These are phyloP conservation scores for Tolypeutes matacus DNA, from an alignment of 2,797 vertebrate species.

Conservation along the genomic window DNA sequence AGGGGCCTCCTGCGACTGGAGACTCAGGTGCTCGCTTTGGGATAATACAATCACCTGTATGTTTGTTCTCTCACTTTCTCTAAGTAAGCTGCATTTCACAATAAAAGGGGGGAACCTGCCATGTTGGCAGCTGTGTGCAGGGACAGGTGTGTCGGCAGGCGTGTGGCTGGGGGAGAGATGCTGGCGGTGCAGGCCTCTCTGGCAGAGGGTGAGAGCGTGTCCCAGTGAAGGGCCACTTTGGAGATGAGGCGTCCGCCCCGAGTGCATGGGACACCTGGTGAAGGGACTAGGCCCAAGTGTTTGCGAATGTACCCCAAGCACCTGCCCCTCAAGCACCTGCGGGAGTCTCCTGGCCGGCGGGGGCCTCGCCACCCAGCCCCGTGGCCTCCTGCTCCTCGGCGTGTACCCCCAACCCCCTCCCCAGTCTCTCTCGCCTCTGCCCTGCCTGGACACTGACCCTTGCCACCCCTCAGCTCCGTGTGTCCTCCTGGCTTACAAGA, in stretches of 20 bases:
- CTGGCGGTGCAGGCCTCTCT: neutral
- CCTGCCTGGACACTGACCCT: neutral
- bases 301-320: no score
- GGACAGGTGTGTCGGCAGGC: neutral
- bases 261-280: no score
- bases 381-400: neutral
- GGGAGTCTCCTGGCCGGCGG: no score
- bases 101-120: neutral
- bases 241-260: no score
- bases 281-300: no score
- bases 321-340: no score
- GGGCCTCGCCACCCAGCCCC: no score
- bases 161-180: neutral
- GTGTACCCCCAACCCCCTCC: neutral
- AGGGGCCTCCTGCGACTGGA: neutral
- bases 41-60: no score
- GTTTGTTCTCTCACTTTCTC: neutral
- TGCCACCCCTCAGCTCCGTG: neutral
- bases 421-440: neutral
- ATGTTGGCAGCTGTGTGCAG: neutral
- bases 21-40: conserved; percentile 42
- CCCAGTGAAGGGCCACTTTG: no score
- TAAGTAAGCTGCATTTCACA: neutral
- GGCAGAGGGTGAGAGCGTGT: no score
- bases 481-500: neutral